Evolutionary conservation across 2,797 vertebrate species (phyloP), one percentile per base, ranked within the genome.

Genomic region (Cottoperca gobio): DNA sequence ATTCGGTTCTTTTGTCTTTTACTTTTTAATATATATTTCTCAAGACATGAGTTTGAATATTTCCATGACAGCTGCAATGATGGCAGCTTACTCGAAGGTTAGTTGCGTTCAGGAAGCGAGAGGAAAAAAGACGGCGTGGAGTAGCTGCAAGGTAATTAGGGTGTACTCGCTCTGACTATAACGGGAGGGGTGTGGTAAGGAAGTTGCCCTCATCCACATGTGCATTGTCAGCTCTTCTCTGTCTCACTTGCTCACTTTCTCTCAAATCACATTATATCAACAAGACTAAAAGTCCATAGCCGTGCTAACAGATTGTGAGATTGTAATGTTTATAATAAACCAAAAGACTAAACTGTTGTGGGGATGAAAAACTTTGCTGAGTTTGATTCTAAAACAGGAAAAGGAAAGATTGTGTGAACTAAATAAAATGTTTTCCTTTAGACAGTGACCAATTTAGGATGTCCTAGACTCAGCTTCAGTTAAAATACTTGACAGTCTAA

Each of bases 381-480:
- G 7, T 1, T 12, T 35, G 9, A 21, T 28, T 23, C 19, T 17
- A 23, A 26, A 26, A 26, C 26, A 26, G 26, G 5, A 26, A 26
- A 9, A 42, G 26, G 23, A 63, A n/a, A 21, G 2, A 63, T 39
- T 46, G 23, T 39, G 37, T 60, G 52, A 16, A 26, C 14, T 8
- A 8, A 21, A 28, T 55, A 5, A 17, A 58, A 62, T n/a, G 4
- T 1, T 60, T 65, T 42, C 45, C 12, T 31, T 26, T 52, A 37
- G n/a, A 16, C 16, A 52, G 37, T 75, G n/a, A 39, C 53, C 46
- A 57, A 52, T 57, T 59, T 58, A 46, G 50, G 55, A 52, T 17
- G 53, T 53, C 1, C 11, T 24, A 35, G 9, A 12, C 26, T 39
- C n/a, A 21, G 2, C n/a, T 52, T 39, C 10, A 39, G n/a, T 4